Evolutionary conservation across 2,113 vertebrate species (phyloP), one percentile per base, ranked within the genome.

Genomic region (Hydropotes inermis): DNA sequence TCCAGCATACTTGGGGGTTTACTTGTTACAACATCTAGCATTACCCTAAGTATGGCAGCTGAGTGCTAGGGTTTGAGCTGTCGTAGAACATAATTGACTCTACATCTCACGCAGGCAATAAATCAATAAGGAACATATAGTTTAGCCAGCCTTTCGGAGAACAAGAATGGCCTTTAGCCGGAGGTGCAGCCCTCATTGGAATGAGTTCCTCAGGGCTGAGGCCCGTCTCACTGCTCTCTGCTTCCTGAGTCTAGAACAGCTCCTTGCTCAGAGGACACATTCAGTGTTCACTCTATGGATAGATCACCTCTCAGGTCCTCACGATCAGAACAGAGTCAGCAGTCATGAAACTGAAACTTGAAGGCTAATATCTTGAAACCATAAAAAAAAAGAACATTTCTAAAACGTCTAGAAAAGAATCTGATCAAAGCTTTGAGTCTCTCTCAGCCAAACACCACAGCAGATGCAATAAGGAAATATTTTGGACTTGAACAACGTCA

Each of bases 321-420:
- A 13, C 11, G 7, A 19, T 45, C n/a, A 5, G 39, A 27, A 33
- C 28, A 83, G 45, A 84, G 78, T 28, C 50, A 82, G 30, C 15
- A 16, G n/a, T 47, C 1, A 6, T 21, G 17, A 88, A 88, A 78
- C 33, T 88, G 28, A 58, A 91, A 64, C 67, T 78, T 14, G 33
- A 45, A 16, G 14, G 87, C 28, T 82, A 60, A 55, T 55, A 61
- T 5, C 28, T 74, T 47, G n/a, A 82, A 70, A 84, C 13, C 54
- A 55, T 55, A 89, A 97, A 82, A 27, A 74, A 33, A 30, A 28
- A 30, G 25, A 60, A 0, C 14, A 36, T 90, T 61, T 94, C 74
- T 94, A 85, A 88, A 86, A 82, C 16, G 13, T 87, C 57, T 27
- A 47, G 89, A n/a, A 43, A 36, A 85, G 47, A 79, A 85, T 57